A percentile compares a stretch with the other conserved stretches of the same genome.
Conservation (phyloP, 64 coral and sea anemone species). For the Montipora cactus region DNA sequence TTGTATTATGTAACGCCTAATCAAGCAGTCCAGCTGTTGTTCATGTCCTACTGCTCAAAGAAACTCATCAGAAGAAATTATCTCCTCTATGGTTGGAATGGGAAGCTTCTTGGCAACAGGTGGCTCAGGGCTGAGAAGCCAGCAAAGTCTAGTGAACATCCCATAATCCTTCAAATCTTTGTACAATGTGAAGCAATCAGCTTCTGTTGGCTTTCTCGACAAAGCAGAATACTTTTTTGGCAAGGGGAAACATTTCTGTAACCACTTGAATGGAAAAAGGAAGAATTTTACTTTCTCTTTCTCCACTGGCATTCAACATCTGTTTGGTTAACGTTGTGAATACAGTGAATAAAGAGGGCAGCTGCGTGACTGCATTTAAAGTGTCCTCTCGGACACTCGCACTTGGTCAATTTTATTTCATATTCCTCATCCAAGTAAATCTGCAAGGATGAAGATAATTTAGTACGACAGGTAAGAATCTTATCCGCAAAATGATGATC, state of each 20-base stretch:
- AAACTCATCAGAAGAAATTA: not conserved
- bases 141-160: not conserved
- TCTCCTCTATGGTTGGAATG: not conserved
- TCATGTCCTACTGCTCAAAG: not conserved
- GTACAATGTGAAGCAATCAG: not conserved
- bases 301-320: no score
- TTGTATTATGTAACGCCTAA: not conserved
- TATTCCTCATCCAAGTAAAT: no score
- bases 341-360: no score
- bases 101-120: not conserved
- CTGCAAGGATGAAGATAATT: no score
- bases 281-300: not conserved
- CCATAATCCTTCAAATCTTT: not conserved
- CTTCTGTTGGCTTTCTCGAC: not conserved
- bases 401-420: no score
- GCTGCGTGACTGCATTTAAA: no score
- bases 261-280: not conserved
- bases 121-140: slow-evolving; percentile 6
- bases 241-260: slow-evolving; percentile 6
- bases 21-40: not conserved
- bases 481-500: no score
- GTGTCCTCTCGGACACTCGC: no score
- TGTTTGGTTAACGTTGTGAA: no score
- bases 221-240: slow-evolving; percentile 20
- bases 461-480: no score